phyloP scores from a whole-genome alignment of 37 sponge, comb jelly and placozoan species.

The Agelas oroides region DNA sequence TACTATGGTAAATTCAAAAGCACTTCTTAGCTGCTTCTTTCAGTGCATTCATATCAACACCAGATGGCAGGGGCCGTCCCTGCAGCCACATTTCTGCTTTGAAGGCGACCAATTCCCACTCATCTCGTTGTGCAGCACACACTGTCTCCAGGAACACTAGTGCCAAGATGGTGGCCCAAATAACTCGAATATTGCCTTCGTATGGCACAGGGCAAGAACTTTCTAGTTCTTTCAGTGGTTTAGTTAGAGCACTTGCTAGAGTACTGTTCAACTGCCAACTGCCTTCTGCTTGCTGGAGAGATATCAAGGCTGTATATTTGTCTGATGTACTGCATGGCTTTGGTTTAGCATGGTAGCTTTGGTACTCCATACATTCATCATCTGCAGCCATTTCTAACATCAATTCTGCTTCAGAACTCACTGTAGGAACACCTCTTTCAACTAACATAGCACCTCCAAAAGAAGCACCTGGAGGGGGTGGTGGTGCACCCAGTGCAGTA shows the following conservation, averaged over 20 bases:
- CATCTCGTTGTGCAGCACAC: slow-evolving; percentile 27
- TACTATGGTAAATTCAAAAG: not conserved
- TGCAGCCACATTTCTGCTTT: slow-evolving; percentile 57
- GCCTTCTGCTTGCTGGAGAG: slow-evolving; percentile 49
- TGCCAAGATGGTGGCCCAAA: slow-evolving; percentile 60
- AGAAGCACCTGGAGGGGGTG: too few relatives aligned
- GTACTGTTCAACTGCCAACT: slow-evolving; percentile 27
- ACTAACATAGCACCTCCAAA: too few relatives aligned
- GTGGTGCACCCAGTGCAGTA: too few relatives aligned
- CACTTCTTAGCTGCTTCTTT: too few relatives aligned
- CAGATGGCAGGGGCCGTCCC: slow-evolving; percentile 13
- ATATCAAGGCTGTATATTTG: slow-evolving; percentile 13
- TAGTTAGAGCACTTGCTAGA: slow-evolving; percentile 11
- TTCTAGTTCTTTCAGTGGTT: slow-evolving; percentile 28
- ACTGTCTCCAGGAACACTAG: slow-evolving; percentile 21
- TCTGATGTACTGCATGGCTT: not conserved
- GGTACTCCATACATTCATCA: too few relatives aligned
- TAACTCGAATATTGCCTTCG: slow-evolving; percentile 10
- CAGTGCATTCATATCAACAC: not conserved
- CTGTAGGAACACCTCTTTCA: too few relatives aligned
- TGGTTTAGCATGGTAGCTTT: too few relatives aligned
- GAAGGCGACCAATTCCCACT: slow-evolving; percentile 62
- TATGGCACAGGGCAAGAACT: slow-evolving; percentile 30
- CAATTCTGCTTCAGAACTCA: too few relatives aligned
- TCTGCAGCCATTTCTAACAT: too few relatives aligned